Base-by-base conservation (phyloP, 1,140 invertebrate genomes). In the Drosophila nasuta region DNA sequence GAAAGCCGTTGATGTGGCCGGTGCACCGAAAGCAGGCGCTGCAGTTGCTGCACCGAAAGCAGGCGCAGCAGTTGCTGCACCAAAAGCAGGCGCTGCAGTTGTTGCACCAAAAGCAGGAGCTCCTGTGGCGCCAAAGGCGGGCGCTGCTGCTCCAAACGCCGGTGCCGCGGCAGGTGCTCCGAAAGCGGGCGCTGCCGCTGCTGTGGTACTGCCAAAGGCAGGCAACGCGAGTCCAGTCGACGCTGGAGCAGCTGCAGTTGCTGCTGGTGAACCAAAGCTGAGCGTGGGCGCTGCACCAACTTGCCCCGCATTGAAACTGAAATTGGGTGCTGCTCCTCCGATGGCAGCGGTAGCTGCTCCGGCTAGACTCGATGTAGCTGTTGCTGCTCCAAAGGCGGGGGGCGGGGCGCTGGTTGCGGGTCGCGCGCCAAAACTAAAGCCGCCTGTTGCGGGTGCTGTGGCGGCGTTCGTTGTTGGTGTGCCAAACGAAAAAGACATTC, bases 401-500 rank as follows among this genome's bases (percentile, higher is more conserved):
- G 87, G 72, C 3, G 74, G 76, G 5, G 76, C 68, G 30, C 49
- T 78, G 11, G 77, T 72, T 41, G 76, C 38, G 1, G 83, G 66
- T 45, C 78, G 75, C 75, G 82, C 82, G 64, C 91, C 88, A 89
- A 92, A 92, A 78, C 60, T 76, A n/a, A 91, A 91, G 1, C 13
- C 67, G 7, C 73, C 70, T 20, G 66, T 7, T 28, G 73, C 69
- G 3, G 89, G 58, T 0, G 77, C 60, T 13, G 82, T 59, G n/a
- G 75, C 51, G 10, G 74, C 8, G 33, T 75, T 83, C 5, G 77
- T 76, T 20, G 69, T 71, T 17, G 90, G 77, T 41, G 82, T 66
- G 25, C 78, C 72, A 45, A 92, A 91, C 2, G 81, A 81, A 59
- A 91, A 92, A 1, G 91, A 92, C 91, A 92, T 92, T n/a, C 7